A percentile compares a stretch with the other conserved stretches of the same genome.
Evolutionary conservation across 2,888 invertebrate genomes (phyloP).

Genomic region (Empis stercorea): DNA sequence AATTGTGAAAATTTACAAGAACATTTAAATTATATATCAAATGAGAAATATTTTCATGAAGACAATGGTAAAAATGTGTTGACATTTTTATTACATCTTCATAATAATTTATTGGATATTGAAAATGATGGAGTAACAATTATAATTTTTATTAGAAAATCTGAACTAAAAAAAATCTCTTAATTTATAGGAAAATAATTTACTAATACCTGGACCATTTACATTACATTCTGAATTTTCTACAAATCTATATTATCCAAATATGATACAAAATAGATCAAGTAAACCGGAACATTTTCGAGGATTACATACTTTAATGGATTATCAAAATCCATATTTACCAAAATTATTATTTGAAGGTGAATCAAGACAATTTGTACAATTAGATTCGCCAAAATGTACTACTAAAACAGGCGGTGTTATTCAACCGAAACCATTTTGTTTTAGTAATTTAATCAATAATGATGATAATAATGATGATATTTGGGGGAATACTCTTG

Average conservation of each 20-base stretch:
- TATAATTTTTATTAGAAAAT: background rate
- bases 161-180: background rate
- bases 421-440: too few species aligned
- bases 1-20: constrained; percentile 19
- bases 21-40: constrained; percentile 15
- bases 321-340: constrained; percentile 5
- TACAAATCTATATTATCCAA: background rate
- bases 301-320: constrained; percentile 1
- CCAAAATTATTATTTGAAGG: constrained; percentile 3
- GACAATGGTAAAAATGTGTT: constrained; percentile 18
- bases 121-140: constrained; percentile 8
- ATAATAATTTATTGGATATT: constrained; percentile 14
- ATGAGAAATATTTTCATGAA: constrained; percentile 17
- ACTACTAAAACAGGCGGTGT: background rate
- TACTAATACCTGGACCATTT: constrained; percentile 22
- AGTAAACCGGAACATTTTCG: background rate
- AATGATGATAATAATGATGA: background rate
- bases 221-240: constrained; percentile 16
- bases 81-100: constrained; percentile 17
- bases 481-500: background rate
- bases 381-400: background rate
- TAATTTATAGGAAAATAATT: background rate
- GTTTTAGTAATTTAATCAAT: background rate
- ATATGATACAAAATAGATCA: background rate
- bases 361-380: background rate